These are phyloP conservation scores for Manduca sexta DNA, from an alignment of 1,140 invertebrate genomes.

Conservation along the genomic window DNA sequence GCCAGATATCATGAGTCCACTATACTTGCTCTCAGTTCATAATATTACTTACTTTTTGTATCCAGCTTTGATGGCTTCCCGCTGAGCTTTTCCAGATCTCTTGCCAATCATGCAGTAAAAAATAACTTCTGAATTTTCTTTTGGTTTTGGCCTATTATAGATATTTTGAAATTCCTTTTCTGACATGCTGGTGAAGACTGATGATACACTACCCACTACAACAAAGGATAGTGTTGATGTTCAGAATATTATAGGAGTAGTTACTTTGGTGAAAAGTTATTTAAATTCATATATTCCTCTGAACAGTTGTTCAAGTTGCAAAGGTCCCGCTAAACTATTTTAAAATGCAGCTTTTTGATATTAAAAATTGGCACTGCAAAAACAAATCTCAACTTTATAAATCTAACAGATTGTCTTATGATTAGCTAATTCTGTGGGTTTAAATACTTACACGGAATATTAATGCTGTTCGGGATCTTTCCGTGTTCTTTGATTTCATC, in stretches of 20 bases:
- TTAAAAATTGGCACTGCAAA: no score
- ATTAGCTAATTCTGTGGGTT: no score
- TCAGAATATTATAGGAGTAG: no score
- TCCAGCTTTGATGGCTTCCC: conserved; percentile 73
- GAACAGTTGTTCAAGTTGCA: no score
- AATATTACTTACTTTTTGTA: conserved; percentile 73
- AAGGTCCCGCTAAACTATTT: no score
- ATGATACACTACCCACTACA: conserved; percentile 63
- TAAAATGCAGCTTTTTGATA: no score
- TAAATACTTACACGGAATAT: conserved; percentile 78
- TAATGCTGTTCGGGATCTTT: conserved; percentile 76
- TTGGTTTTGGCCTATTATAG: conserved; percentile 73
- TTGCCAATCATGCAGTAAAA: conserved; percentile 77
- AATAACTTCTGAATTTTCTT: conserved; percentile 73
- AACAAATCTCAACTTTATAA: no score
- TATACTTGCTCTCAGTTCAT: no score
- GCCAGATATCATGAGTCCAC: no score
- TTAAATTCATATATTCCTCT: no score
- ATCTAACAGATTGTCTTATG: no score
- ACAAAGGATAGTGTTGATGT: conserved; percentile 5
- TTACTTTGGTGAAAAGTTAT: no score
- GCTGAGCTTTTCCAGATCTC: conserved; percentile 74
- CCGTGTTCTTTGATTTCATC: conserved; percentile 77
- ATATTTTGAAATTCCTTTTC: conserved; percentile 57
- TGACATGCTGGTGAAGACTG: conserved; percentile 54